Evolutionary conservation across 1,140 invertebrate genomes (phyloP), one percentile per base, ranked within the genome.

Genomic region (Cheumatopsyche charites): DNA sequence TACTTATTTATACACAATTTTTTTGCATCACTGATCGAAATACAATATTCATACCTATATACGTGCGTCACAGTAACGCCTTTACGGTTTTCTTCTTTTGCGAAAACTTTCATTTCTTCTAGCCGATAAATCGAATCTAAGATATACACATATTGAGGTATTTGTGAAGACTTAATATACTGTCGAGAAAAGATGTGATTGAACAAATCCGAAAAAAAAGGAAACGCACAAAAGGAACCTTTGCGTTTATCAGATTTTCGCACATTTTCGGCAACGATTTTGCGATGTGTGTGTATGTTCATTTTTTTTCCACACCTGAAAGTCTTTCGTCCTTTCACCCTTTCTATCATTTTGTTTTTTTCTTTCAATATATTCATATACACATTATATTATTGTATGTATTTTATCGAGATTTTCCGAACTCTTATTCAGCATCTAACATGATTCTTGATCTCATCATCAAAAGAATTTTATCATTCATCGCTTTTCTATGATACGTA

Each of bases 171-270:
- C 29, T 36, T 36, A 36, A 36, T 36, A 36, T 36, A 36, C 29
- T 52, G 0, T 52, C 19, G 47, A 1, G 15, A 52, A 52, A 15
- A 7, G 47, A 52, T 19, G 15, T 52, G 47, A 52, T 52, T 52
- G 47, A 52, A 52, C 47, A 52, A 52, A 52, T 52, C 47, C 47
- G 19, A 52, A 13, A 52, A 52, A 52, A 52, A 52, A 52, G n/a
- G 15, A 17, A 52, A 17, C 15, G 47, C 7, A 52, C 47, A 52
- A 52, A 52, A 19, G 47, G 47, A 52, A 52, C 47, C 47, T 52
- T 52, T 19, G 19, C 47, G 15, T 52, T 52, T 52, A 52, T 52
- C 47, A 52, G 47, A 52, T 52, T 52, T 52, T 52, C 47, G 15
- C 47, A 52, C 47, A 52, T 15, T 52, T 52, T 52, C 19, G 47